Evolutionary conservation across 2,888 invertebrate species (phyloP), one percentile per base, ranked within the genome.

Genomic region (Autographa gamma): DNA sequence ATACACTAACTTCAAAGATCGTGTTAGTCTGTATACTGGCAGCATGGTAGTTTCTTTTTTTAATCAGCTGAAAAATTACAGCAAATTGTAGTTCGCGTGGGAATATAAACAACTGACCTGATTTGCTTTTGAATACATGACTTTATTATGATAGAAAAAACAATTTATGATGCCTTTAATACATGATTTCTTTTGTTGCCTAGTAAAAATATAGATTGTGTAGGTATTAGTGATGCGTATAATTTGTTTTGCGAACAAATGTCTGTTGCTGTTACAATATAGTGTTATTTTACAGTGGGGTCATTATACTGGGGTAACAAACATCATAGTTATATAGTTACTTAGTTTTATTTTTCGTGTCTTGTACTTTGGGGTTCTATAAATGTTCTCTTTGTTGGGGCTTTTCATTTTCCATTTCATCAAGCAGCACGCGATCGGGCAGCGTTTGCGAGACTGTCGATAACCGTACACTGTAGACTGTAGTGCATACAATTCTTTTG

Each of bases 401-500:
- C 61, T 80, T 77, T 77, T 76, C 54, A 71, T 77, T 80, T 77
- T 77, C 76, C 71, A 77, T 76, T 71, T 11, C 56, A 77, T 71
- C 66, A 80, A 68, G 67, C 60, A 65, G 63, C 76, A 77, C 77
- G 77, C 71, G 77, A 80, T 71, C 58, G 48, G 38, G 59, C 32
- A 14, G 59, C 68, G 56, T 52, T 41, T 76, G 80, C 60, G 77
- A 71, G 65, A 71, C 76, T 75, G 63, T 60, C 43, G 60, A 32
- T 66, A 62, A 56, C n/a, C 61, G 52, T 31, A 14, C 52, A 13
- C n/a, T 4, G 34, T 34, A 34, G 7, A 38, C 38, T 11, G 19
- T 14, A 52, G 63, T 63, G 80, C 60, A 64, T 54, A 76, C 76
- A 62, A 71, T 63, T 80, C 31, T 80, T 79, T 76, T 68, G 58